A percentile compares a stretch with the other conserved stretches of the same genome.
phyloP scores from a whole-genome alignment of 1,140 invertebrate genomes.

The Drosophila dunni region DNA sequence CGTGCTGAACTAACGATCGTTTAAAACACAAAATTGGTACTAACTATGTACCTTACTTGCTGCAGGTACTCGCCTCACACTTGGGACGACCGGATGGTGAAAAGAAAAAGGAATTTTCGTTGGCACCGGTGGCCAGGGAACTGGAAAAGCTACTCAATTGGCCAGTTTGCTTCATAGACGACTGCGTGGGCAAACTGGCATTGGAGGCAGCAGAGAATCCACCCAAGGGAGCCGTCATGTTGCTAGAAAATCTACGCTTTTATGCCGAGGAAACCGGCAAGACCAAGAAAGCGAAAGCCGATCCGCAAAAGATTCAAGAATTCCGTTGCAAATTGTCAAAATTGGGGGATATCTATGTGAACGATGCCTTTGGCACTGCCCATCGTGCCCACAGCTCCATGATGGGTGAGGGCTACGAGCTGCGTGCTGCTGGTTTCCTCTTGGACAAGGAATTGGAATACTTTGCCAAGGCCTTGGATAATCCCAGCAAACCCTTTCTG shows the following conservation, averaged over 20 bases:
- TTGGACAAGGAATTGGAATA: conserved; percentile 98
- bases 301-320: conserved; percentile 88
- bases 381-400: conserved; percentile 98
- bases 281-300: conserved; percentile 89
- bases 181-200: conserved; percentile 96
- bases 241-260: conserved; percentile 98
- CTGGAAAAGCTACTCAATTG: conserved; percentile 93
- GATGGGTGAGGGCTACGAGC: conserved; percentile 94
- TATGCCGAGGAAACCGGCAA: conserved; percentile 99
- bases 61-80: conserved; percentile 95
- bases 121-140: conserved; percentile 96
- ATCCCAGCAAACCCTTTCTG: conserved; percentile 97
- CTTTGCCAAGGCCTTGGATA: conserved; percentile 98
- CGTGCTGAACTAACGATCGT: not conserved
- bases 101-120: conserved; percentile 93
- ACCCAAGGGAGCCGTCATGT: conserved; percentile 92
- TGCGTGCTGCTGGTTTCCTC: conserved; percentile 96
- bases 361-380: conserved; percentile 99
- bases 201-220: conserved; percentile 95
- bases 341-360: conserved; percentile 98
- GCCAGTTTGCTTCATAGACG: conserved; percentile 94
- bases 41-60: not conserved
- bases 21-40: not conserved
- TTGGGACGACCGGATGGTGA: conserved; percentile 97
- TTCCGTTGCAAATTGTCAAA: conserved; percentile 96